Base-by-base conservation (phyloP, 2,797 vertebrate genomes). In the Malacoraja senta region DNA sequence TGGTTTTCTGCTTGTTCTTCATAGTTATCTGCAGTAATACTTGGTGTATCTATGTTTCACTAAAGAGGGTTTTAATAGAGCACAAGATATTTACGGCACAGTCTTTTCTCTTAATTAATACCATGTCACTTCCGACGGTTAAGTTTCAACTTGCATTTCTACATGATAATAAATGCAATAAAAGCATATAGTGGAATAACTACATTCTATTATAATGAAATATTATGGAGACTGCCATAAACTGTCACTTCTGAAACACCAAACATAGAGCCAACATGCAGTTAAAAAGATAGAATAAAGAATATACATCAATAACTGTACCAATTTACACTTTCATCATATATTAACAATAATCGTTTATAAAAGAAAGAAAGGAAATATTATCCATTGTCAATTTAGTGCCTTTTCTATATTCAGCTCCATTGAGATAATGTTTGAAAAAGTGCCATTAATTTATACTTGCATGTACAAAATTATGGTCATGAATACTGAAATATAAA, bases 241-340 rank as follows among this genome's bases (percentile, higher is more conserved):
- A 76, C 68, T 92, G 68, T 71, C 72, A 53, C 38, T 92, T 92
- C 44, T 92, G 68, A 92, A 92, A 53, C 24, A 74, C 72, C 90
- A 76, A 29, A 76, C 53, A 92, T 74, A 53, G 35, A 53, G 68
- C 53, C 71, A 7, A 76, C 90, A 92, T 92, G 90, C 90, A 92
- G 38, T 76, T 92, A 29, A 74, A 44, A 92, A 92, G 68, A 92
- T 76, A 76, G 76, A 92, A 76, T 92, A 92, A 92, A 92, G 90
- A 92, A 76, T 76, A 92, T 92, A 92, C 35, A 92, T 53, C 71
- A 92, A 58, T 91, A 92, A 74, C 90, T 92, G 88, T 91, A 92
- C 68, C 44, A 76, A 92, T 92, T 92, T 92, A 92, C 90, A 92
- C 65, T 92, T 92, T 76, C 90, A 92, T 92, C 90, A 92, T 92